Evolutionary conservation across 2,113 vertebrate species (phyloP).

Genomic region (Sphaerodactylus townsendi): DNA sequence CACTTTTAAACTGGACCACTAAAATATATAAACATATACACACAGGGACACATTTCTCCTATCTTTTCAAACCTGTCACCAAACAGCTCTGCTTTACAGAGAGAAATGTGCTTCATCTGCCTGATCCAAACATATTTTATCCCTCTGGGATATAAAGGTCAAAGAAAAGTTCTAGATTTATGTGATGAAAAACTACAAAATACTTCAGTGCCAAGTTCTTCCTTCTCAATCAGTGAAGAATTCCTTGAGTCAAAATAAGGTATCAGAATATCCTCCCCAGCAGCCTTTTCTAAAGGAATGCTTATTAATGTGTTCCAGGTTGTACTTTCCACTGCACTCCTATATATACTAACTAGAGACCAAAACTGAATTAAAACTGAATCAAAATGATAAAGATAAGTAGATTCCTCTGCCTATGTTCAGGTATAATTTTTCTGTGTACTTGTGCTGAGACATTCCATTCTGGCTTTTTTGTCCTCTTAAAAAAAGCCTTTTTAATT

Average conservation of each 20-base stretch:
- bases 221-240: fast-evolving
- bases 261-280: not conserved
- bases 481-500: no score
- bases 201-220: not conserved
- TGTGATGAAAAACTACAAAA: not conserved
- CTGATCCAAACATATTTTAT: constrained; percentile 13
- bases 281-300: not conserved
- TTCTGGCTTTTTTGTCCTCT: no score
- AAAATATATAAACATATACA: constrained; percentile 23
- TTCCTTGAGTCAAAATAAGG: not conserved
- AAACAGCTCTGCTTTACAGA: not conserved
- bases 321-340: not conserved
- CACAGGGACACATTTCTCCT: not conserved
- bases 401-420: no score
- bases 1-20: constrained; percentile 6
- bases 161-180: constrained; percentile 20
- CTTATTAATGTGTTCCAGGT: not conserved
- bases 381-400: no score
- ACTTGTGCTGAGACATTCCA: no score
- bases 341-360: no score
- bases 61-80: constrained; percentile 12
- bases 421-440: no score
- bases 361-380: no score
- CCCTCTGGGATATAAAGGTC: constrained; percentile 26
- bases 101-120: constrained; percentile 19